phyloP scores from a whole-genome alignment of 2,113 vertebrate species.

The Eublepharis macularius region DNA sequence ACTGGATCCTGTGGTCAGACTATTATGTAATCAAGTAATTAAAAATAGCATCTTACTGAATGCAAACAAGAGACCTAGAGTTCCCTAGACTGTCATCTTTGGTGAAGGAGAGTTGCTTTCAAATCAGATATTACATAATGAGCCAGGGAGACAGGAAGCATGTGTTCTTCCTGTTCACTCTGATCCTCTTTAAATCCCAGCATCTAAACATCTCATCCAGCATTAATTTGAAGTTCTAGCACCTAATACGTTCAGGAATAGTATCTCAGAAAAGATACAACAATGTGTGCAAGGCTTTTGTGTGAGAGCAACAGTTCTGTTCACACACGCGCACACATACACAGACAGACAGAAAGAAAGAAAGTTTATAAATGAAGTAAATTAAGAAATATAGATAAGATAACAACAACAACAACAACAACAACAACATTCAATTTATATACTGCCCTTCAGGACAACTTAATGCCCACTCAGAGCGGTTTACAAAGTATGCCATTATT shows the following conservation, averaged over 20 bases:
- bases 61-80: fast-evolving
- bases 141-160: too few relatives aligned
- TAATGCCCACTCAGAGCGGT: too few relatives aligned
- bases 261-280: background rate
- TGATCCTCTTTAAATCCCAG: background rate
- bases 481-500: too few relatives aligned
- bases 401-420: too few relatives aligned
- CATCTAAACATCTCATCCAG: background rate
- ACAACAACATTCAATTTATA: too few relatives aligned
- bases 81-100: background rate
- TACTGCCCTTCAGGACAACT: too few relatives aligned
- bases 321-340: too few relatives aligned
- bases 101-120: background rate
- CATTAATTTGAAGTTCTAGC: background rate
- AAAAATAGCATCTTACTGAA: fast-evolving
- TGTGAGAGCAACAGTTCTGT: background rate
- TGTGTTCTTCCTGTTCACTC: background rate
- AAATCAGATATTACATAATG: background rate
- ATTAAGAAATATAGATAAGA: too few relatives aligned
- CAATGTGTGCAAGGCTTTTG: background rate
- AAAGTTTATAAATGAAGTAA: too few relatives aligned
- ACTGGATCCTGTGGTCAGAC: background rate
- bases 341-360: too few relatives aligned
- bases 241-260: background rate
- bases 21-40: fast-evolving